Percentiles rank a stretch among this genome's conserved stretches.
These are phyloP conservation scores for Perithous albicinctus DNA, from an alignment of 2,888 invertebrate genomes.

Conservation along the genomic window DNA sequence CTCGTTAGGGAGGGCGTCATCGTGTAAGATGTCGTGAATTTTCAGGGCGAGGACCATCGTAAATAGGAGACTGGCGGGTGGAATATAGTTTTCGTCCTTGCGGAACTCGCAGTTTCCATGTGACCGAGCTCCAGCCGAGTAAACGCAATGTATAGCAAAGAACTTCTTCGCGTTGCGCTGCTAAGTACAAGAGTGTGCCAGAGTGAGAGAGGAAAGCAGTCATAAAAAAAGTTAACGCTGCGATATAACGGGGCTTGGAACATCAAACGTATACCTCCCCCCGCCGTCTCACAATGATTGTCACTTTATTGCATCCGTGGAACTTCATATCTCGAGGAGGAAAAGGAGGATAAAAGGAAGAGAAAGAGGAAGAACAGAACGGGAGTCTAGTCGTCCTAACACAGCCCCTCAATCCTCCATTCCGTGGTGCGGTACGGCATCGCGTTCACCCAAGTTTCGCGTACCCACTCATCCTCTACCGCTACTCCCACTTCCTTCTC, in stretches of 20 bases:
- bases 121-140: slow-evolving; percentile 14
- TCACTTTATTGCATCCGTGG: slow-evolving; percentile 74
- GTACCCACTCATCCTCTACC: slow-evolving; percentile 6
- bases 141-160: slow-evolving; percentile 29
- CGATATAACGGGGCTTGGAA: slow-evolving; percentile 56
- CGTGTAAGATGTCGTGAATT: slow-evolving; percentile 44
- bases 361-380: slow-evolving; percentile 14
- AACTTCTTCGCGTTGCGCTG: slow-evolving; percentile 64
- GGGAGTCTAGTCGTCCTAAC: slow-evolving; percentile 51
- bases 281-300: slow-evolving; percentile 72
- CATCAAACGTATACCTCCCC: slow-evolving; percentile 61
- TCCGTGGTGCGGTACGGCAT: slow-evolving; percentile 20
- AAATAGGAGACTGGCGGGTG: slow-evolving; percentile 29
- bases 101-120: slow-evolving; percentile 24
- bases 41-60: background rate
- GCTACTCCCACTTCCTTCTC: slow-evolving; percentile 12
- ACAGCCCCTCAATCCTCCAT: slow-evolving; percentile 28
- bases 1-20: slow-evolving; percentile 39
- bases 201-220: slow-evolving; percentile 25
- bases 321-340: slow-evolving; percentile 67
- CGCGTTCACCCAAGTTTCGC: slow-evolving; percentile 34
- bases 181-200: background rate
- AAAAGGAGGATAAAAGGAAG: slow-evolving; percentile 19
- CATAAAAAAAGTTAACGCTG: slow-evolving; percentile 55
- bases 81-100: slow-evolving; percentile 16